A percentile compares a stretch with the other conserved stretches of the same genome.
Evolutionary conservation across 2,113 vertebrate genomes (phyloP).

Genomic region (Anser cygnoides): DNA sequence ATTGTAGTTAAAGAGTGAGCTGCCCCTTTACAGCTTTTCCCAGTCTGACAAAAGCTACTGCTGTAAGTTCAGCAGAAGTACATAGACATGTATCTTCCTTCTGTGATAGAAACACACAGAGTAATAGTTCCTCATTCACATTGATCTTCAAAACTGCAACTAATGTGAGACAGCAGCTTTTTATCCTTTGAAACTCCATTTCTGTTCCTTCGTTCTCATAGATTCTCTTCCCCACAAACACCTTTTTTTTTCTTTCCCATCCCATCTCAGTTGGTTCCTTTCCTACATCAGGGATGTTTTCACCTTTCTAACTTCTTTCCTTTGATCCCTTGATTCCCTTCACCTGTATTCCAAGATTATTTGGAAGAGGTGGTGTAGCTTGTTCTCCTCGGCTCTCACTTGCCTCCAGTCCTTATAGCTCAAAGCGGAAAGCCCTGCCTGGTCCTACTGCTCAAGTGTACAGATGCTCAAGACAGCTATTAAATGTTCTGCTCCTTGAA

Average conservation of each 20-base stretch:
- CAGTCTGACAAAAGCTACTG: neutral
- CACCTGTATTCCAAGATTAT: neutral
- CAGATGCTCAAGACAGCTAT: neutral
- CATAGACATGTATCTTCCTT: neutral
- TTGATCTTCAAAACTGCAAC: neutral
- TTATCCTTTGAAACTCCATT: neutral
- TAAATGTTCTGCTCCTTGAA: neutral
- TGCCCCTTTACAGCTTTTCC: fast-evolving
- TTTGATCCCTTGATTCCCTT: neutral
- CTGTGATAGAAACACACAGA: neutral
- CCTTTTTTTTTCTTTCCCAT: neutral
- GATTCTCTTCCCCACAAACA: neutral
- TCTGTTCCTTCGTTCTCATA: neutral
- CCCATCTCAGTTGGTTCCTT: neutral
- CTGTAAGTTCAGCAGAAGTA: neutral
- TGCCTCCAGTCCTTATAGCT: neutral
- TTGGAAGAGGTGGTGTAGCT: neutral
- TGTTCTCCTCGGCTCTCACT: neutral
- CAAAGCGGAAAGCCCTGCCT: neutral
- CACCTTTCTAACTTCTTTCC: neutral
- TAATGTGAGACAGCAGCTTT: neutral
- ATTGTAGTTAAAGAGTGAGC: no score
- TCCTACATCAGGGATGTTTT: neutral
- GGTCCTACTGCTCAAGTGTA: neutral
- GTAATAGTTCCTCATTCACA: neutral